These are phyloP conservation scores for Parnassius orleans DNA, from an alignment of 2,888 invertebrate species.

Conservation along the genomic window DNA sequence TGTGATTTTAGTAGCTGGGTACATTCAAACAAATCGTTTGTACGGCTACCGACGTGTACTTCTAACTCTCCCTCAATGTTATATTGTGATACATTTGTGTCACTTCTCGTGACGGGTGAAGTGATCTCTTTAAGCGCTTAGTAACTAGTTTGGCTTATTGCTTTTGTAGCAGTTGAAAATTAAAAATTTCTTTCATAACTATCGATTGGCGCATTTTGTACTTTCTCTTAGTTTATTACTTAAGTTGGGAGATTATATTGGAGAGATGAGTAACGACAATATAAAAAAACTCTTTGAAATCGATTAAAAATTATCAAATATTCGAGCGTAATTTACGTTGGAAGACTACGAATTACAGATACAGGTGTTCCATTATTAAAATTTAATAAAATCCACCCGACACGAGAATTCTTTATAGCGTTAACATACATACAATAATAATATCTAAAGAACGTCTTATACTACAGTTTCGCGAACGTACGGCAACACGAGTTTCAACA, in stretches of 20 bases:
- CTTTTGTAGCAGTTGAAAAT: background rate
- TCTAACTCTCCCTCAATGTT: conserved; percentile 25
- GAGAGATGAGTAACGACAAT: too few species aligned
- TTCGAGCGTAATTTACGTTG: conserved; percentile 4
- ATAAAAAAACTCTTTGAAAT: too few species aligned
- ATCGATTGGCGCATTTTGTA: too few species aligned
- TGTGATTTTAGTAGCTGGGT: conserved; percentile 9
- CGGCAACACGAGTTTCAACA: conserved; percentile 25
- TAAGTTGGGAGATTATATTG: too few species aligned
- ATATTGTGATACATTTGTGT: conserved; percentile 39
- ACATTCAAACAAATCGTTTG: conserved; percentile 27
- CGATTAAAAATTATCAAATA: background rate
- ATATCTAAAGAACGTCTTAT: conserved; percentile 31
- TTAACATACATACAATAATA: conserved; percentile 30
- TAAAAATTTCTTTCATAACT: background rate
- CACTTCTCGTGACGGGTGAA: conserved; percentile 39
- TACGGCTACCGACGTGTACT: conserved; percentile 44
- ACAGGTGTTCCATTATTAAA: conserved; percentile 23
- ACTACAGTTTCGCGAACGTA: conserved; percentile 29
- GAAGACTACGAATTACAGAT: conserved; percentile 14
- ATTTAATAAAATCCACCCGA: conserved; percentile 33
- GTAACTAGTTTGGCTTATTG: conserved; percentile 52
- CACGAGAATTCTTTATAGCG: conserved; percentile 30
- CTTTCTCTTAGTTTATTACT: too few species aligned
- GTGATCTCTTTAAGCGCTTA: conserved; percentile 40